Evolutionary conservation across 2,113 vertebrate species (phyloP), one percentile per base, ranked within the genome.

Genomic region (Tychaedon coryphoeus): DNA sequence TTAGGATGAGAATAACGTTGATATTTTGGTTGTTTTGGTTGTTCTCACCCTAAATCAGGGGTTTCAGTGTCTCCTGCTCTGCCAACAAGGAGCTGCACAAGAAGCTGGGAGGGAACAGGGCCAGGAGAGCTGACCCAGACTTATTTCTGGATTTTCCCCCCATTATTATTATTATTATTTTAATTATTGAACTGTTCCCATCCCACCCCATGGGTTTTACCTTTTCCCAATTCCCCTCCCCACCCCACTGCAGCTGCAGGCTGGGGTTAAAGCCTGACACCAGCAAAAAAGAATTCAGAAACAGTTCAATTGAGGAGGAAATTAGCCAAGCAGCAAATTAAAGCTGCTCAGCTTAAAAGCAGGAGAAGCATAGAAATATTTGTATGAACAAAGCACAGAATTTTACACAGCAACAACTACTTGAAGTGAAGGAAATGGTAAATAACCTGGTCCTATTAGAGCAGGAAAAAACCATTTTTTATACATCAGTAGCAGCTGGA

Each of bases 311-410:
- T 69, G 6, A 56, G 73, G 11, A 72, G 83, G 22, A 65, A 66
- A 64, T 31, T 4, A 26, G 15, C 45, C 40, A 50, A 43, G 19
- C 51, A 86, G 43, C 57, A 28, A 54, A 18, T 26, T 25, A n/a
- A 71, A 79, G 56, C 31, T 70, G 23, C 51, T 47, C 34, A 28
- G 31, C 47, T 88, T 67, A 67, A 86, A 72, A 64, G 18, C 53
- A 67, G 4, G 42, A 78, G 65, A 82, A 75, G 14, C 50, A 69
- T 0, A 24, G 20, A 69, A 79, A 82, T 0, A 1, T 0, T 24
- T 15, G 5, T 4, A 54, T 25, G 56, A 67, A 75, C 36, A 65
- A 83, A 75, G 31, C 26, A 53, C 8, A 66, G 31, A 40, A 47
- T 53, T 65, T 43, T 42, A 58, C 29, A 33, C 14, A 38, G 54